A percentile compares a stretch with the other conserved stretches of the same genome.
phyloP scores from a whole-genome alignment of 2,113 vertebrate species.

The Tinamus guttatus region DNA sequence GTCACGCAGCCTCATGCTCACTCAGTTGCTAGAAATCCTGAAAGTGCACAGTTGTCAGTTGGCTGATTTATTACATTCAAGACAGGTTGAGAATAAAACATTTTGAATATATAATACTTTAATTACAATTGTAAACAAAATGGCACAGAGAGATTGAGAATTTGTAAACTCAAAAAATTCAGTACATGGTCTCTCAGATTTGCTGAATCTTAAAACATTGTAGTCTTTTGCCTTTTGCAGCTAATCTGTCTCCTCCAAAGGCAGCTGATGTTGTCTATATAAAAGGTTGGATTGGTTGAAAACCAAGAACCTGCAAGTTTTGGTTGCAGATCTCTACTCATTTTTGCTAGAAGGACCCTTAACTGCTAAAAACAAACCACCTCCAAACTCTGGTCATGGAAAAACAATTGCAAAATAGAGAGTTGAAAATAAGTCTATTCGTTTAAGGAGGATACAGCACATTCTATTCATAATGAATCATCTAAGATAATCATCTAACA shows the following conservation, averaged over 20 bases:
- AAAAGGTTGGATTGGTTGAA: neutral
- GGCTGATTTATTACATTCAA: neutral
- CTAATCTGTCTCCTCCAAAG: neutral
- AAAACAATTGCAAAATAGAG: neutral
- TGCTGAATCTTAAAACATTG: neutral
- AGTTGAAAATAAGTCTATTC: neutral
- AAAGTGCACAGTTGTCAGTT: neutral
- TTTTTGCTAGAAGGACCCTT: neutral
- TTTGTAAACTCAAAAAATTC: neutral
- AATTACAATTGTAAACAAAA: neutral
- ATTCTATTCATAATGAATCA: conserved; percentile 41
- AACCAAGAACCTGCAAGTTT: neutral
- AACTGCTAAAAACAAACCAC: neutral
- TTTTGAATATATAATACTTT: neutral
- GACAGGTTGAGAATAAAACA: neutral
- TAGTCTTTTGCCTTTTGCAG: neutral
- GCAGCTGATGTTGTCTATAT: neutral
- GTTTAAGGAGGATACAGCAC: neutral
- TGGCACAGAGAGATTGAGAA: neutral
- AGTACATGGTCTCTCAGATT: neutral
- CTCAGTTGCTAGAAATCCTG: neutral
- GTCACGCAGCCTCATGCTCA: neutral
- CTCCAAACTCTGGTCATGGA: neutral
- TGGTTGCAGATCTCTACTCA: neutral
- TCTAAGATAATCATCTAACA: neutral